phyloP scores from a whole-genome alignment of 2,113 vertebrate genomes.

The Hucho hucho region DNA sequence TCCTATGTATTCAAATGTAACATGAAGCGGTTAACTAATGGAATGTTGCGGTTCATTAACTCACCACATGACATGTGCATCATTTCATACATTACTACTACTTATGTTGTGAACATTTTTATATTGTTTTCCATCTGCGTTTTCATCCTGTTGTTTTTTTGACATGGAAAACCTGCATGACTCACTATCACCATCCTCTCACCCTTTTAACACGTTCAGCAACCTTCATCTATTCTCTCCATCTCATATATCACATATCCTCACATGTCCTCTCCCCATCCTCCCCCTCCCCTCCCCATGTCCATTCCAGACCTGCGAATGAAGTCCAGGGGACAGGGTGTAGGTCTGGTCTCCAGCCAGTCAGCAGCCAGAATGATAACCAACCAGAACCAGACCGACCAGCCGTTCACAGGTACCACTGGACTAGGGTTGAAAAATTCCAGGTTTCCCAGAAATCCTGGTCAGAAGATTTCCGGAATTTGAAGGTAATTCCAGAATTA shows the following conservation, averaged over 20 bases:
- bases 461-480: no score
- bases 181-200: slow-evolving; percentile 26
- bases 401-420: slow-evolving; percentile 61
- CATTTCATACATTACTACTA: no score
- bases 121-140: no score
- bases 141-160: slow-evolving; percentile 3
- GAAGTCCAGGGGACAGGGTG: slow-evolving; percentile 63
- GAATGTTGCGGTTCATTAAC: no score
- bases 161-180: slow-evolving; percentile 59
- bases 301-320: slow-evolving; percentile 74
- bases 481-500: no score
- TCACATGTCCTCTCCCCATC: background rate
- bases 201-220: background rate
- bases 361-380: slow-evolving; percentile 74
- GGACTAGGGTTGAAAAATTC: no score
- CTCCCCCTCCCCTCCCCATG: no score
- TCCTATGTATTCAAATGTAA: no score
- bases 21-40: no score
- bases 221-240: background rate
- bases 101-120: no score
- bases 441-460: no score
- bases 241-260: background rate
- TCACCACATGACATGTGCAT: no score
- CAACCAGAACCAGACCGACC: slow-evolving; percentile 52
- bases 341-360: slow-evolving; percentile 68